A percentile compares a stretch with the other conserved stretches of the same genome.
phyloP scores from a whole-genome alignment of 37 sponge, comb jelly and placozoan species.

The Axinella damicornis region DNA sequence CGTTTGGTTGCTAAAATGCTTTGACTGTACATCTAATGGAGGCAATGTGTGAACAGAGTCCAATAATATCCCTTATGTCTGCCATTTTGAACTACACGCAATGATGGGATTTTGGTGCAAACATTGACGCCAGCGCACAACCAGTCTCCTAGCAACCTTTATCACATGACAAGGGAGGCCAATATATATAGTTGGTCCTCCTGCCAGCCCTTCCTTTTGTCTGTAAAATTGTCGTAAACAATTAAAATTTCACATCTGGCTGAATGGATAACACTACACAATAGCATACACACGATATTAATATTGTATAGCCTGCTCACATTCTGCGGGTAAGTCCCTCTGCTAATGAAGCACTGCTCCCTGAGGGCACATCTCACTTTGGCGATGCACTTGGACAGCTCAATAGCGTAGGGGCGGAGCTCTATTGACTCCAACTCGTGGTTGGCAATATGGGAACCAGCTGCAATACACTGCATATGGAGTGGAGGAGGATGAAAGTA shows the following conservation, averaged over 20 bases:
- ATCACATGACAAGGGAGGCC: too few relatives aligned
- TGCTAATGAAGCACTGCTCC: constrained; percentile 51
- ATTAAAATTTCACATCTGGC: too few relatives aligned
- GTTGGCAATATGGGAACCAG: constrained; percentile 85
- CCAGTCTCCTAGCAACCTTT: too few relatives aligned
- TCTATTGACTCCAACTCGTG: constrained; percentile 80
- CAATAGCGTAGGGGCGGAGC: constrained; percentile 76
- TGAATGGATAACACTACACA: not conserved
- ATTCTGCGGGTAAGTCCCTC: constrained; percentile 31
- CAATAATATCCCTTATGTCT: too few relatives aligned
- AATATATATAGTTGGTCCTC: too few relatives aligned
- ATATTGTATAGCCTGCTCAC: constrained; percentile 18
- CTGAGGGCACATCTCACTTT: constrained; percentile 62
- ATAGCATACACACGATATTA: not conserved
- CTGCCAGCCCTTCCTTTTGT: too few relatives aligned
- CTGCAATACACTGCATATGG: constrained; percentile 78
- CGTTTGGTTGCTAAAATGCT: too few relatives aligned
- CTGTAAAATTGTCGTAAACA: too few relatives aligned
- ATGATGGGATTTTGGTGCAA: too few relatives aligned
- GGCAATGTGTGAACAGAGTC: not conserved
- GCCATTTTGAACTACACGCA: too few relatives aligned
- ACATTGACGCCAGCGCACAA: too few relatives aligned
- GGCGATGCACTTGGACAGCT: constrained; percentile 69
- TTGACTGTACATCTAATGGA: too few relatives aligned
- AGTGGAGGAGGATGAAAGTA: not conserved